Evolutionary conservation across 2,113 vertebrate species (phyloP), one percentile per base, ranked within the genome.

Genomic region (Peromyscus leucopus): DNA sequence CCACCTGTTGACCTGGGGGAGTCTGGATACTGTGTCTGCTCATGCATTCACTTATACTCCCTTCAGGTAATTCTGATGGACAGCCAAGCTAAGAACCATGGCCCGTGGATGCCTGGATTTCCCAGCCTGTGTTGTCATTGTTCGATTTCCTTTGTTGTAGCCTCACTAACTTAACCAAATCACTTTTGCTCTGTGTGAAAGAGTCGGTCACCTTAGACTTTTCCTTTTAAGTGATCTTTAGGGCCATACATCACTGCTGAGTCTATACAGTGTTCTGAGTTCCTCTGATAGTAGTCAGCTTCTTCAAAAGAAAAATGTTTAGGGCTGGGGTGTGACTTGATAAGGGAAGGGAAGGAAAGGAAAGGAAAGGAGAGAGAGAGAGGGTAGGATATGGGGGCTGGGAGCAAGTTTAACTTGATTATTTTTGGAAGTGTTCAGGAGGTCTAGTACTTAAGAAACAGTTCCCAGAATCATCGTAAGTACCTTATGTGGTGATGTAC

Each of bases 371-470:
- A 42, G 42, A 3, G 13, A 59, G 69, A 55, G 2, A 24, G 0
- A 12, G 24, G 6, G 42, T 5, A 28, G 42, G 10, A 4, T 22
- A n/a, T 22, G 2, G 19, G 19, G 55, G 33, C 21, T 12, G 36
- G 36, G 21, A n/a, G 33, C 19, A 82, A 21, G 55, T 46, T 82
- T 71, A 78, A 87, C 36, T 91, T 95, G 31, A 85, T 36, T 80
- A 17, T 80, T 95, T 85, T 89, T 19, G 33, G 15, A 86, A 97
- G 57, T n/a, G 95, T n/a, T 90, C 63, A 85, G 17, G 80, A 83
- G 95, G 33, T 33, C 5, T 51, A 83, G 15, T 39, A 83, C 36
- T 13, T 83, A 61, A 39, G 55, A 61, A 89, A 88, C 7, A 90
- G 36, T 85, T 94, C 59, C 91, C 93, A 93, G 51, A 55, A 39